phyloP scores from a whole-genome alignment of 2,113 vertebrate species.

The Tetrao urogallus region DNA sequence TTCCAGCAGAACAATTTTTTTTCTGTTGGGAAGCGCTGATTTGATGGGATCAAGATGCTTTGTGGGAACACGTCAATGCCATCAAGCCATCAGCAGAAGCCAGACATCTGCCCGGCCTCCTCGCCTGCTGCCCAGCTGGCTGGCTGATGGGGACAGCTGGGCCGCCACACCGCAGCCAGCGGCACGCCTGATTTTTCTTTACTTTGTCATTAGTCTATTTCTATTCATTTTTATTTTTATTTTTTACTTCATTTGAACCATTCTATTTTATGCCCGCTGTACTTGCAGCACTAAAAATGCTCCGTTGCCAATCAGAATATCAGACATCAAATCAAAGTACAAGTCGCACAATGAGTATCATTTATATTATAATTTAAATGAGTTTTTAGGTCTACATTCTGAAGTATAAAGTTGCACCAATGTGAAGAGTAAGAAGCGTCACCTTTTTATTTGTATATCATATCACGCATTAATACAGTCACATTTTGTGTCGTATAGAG shows the following conservation, averaged over 20 bases:
- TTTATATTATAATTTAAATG: not conserved
- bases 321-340: not conserved
- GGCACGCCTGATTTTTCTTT: not conserved
- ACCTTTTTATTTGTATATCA: not conserved
- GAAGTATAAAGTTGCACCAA: not conserved
- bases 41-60: not conserved
- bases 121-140: conserved; percentile 51
- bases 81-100: conserved; percentile 28
- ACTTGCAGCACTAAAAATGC: not conserved
- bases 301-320: not conserved
- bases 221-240: not conserved
- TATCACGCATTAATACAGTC: not conserved
- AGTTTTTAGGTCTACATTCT: not conserved
- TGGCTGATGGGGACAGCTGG: conserved; percentile 44
- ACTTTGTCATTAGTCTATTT: not conserved
- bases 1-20: conserved; percentile 20
- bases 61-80: conserved; percentile 14
- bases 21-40: conserved; percentile 30
- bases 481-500: not conserved
- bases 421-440: not conserved
- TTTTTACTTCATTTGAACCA: not conserved
- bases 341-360: not conserved
- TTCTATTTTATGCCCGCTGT: not conserved
- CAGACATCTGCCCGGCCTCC: conserved; percentile 49
- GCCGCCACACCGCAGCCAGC: not conserved